Base-by-base conservation (phyloP, 1,140 invertebrate species). In the Drosophila virilis region DNA sequence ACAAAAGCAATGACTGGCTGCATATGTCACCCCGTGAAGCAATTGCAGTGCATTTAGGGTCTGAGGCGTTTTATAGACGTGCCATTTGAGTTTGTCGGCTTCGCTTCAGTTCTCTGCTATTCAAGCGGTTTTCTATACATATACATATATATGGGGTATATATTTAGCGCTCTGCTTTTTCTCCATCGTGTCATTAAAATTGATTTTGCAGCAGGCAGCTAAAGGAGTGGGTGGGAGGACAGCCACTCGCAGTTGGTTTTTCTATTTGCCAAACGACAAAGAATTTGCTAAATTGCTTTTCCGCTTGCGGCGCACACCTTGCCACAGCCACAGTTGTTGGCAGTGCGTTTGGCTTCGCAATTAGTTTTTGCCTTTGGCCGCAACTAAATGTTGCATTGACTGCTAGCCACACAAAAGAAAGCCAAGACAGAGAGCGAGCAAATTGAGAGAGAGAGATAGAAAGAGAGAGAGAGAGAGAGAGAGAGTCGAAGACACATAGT, bases 241-340 rank as follows among this genome's bases (percentile, higher is more conserved):
- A 69, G 62, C 69, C 73, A 61, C 46, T 82, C 46, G 60, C 61
- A 64, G 80, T 80, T 84, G 74, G 80, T 73, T 86, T 83, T 89
- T 79, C 84, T 83, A 84, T 86, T 86, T 83, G 84, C 64, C 80
- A 78, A 88, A 89, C 74, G 86, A 60, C 83, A 88, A 88, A 78
- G 84, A 89, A 89, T 88, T 88, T 88, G 73, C 80, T 88, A 89
- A 88, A 88, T 88, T 88, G 84, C 84, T 88, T 88, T 88, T 89
- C 84, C 62, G 62, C 84, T 79, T 78, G 65, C 64, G 66, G 60
- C 64, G 54, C 71, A 67, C 59, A 68, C 81, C 69, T 61, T 62
- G 45, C 52, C 51, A 37, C 28, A 69, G 62, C 78, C 64, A 62
- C 73, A 62, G 32, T 58, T 69, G 33, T 78, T 71, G 72, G 55